Evolutionary conservation across 1,140 invertebrate genomes (phyloP).

Genomic region (Papilio machaon): DNA sequence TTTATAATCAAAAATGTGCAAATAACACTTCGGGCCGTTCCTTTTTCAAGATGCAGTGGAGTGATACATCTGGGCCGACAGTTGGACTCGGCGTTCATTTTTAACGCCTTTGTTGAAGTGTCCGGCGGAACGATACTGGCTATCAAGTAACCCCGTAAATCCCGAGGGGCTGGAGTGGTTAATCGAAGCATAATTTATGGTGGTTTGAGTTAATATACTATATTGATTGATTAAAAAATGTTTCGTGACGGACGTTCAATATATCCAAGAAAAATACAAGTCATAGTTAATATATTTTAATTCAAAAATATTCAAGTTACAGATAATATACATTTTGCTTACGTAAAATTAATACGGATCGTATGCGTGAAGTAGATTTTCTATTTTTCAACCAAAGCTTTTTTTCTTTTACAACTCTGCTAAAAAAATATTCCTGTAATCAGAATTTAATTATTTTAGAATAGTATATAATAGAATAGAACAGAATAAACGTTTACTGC

Average conservation of each 20-base stretch:
- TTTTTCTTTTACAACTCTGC: too few species aligned
- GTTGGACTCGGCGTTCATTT: slow-evolving; percentile 65
- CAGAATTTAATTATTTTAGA: too few species aligned
- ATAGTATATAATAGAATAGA: too few species aligned
- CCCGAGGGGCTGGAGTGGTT: slow-evolving; percentile 53
- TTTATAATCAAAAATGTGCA: slow-evolving; percentile 51
- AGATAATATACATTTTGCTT: neutral
- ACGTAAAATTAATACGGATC: too few species aligned
- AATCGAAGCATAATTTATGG: slow-evolving; percentile 71
- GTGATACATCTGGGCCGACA: slow-evolving; percentile 67
- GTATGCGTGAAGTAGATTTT: too few species aligned
- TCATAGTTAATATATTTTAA: neutral
- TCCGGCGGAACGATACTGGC: slow-evolving; percentile 52
- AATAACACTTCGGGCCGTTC: slow-evolving; percentile 52
- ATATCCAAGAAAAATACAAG: neutral
- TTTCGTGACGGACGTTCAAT: slow-evolving; percentile 8
- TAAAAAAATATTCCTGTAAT: too few species aligned
- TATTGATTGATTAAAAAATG: neutral
- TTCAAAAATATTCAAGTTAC: neutral
- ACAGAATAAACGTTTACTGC: too few species aligned
- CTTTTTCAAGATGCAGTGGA: slow-evolving; percentile 55
- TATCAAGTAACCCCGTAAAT: slow-evolving; percentile 36
- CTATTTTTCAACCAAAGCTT: too few species aligned
- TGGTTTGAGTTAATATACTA: slow-evolving; percentile 34
- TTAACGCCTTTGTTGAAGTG: slow-evolving; percentile 73